Evolutionary conservation across 2,797 vertebrate genomes (phyloP).

Genomic region (Danio jaintianensis): DNA sequence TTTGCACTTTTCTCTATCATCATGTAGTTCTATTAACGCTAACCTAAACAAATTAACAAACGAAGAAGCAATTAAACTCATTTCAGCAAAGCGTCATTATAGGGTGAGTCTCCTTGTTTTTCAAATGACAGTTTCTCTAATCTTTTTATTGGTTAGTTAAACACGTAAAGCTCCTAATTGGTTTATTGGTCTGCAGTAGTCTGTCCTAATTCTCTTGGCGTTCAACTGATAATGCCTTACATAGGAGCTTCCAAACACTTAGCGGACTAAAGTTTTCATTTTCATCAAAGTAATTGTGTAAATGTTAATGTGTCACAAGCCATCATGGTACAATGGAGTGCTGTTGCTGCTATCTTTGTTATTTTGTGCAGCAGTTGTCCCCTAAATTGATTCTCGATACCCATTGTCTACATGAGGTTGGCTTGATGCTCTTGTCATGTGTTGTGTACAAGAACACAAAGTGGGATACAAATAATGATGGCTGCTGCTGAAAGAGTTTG

Average conservation of each 20-base stretch:
- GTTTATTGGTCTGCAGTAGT: slow-evolving; percentile 27
- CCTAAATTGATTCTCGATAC: not conserved
- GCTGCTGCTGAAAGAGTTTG: not conserved
- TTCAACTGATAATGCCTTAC: not conserved
- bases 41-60: slow-evolving; percentile 13
- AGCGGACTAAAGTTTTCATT: not conserved
- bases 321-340: not conserved
- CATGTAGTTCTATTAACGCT: slow-evolving; percentile 1
- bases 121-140: not conserved
- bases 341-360: not conserved
- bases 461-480: not conserved
- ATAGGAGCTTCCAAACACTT: slow-evolving; percentile 2
- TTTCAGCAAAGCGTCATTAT: not conserved
- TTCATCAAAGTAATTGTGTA: not conserved
- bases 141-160: slow-evolving; percentile 15
- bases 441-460: not conserved
- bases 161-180: slow-evolving; percentile 10
- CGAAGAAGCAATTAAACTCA: not conserved
- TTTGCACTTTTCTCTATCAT: not conserved
- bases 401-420: not conserved
- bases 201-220: not conserved
- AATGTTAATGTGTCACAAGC: not conserved
- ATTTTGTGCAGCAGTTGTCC: not conserved
- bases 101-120: not conserved
- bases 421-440: not conserved